Evolutionary conservation across 2,888 invertebrate species (phyloP).

Genomic region (Pilophorus perplexus): DNA sequence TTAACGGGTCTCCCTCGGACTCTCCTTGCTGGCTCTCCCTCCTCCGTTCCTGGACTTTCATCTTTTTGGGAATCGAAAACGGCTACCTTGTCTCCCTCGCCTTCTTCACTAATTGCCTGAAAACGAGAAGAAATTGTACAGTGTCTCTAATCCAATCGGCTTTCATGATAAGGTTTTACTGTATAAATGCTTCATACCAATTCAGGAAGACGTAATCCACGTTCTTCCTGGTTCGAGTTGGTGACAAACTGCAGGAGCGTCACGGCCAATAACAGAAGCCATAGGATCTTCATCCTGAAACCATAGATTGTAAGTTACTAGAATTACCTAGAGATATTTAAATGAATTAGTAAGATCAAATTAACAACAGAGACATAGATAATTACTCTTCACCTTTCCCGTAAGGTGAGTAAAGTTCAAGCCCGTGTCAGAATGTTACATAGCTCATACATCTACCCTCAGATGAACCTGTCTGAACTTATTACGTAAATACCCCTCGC

Average conservation of each 20-base stretch:
- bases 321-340: too few relatives aligned
- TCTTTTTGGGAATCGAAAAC: slow-evolving; percentile 38
- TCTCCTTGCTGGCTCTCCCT: background rate
- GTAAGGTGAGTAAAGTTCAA: too few relatives aligned
- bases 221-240: slow-evolving; percentile 2
- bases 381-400: too few relatives aligned
- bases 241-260: background rate
- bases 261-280: background rate
- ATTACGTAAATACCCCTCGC: too few relatives aligned
- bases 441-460: too few relatives aligned
- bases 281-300: slow-evolving; percentile 25
- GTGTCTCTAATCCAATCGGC: background rate
- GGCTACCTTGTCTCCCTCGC: slow-evolving; percentile 18
- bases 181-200: background rate
- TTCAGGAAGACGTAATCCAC: slow-evolving; percentile 8
- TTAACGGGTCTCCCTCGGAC: slow-evolving; percentile 10
- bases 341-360: too few relatives aligned
- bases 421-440: too few relatives aligned
- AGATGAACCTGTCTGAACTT: too few relatives aligned
- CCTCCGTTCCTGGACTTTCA: slow-evolving; percentile 32
- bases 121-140: slow-evolving; percentile 1
- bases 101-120: slow-evolving; percentile 43
- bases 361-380: too few relatives aligned
- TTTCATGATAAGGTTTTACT: too few relatives aligned
- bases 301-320: too few relatives aligned